Evolutionary conservation across 2,888 invertebrate species (phyloP).

Genomic region (Tenthredo livida): DNA sequence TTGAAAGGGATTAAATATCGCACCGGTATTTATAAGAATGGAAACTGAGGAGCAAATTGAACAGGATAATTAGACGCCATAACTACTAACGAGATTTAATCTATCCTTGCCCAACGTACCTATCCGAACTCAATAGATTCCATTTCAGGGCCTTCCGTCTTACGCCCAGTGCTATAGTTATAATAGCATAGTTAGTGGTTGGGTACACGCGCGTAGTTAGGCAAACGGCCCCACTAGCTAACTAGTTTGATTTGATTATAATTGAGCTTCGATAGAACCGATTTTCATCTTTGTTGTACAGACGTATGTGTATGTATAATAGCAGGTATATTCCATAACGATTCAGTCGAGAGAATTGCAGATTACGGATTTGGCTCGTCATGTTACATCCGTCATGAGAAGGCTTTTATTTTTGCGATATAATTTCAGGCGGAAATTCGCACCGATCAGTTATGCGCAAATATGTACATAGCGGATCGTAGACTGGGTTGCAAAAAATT

Average conservation of each 20-base stretch:
- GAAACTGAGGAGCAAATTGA: conserved; percentile 19
- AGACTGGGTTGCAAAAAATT: neutral
- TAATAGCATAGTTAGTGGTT: conserved; percentile 6
- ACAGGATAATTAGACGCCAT: conserved; percentile 42
- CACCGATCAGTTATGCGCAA: neutral
- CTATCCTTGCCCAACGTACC: neutral
- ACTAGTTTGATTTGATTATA: conserved; percentile 43
- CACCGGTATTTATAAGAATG: neutral
- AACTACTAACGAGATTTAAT: conserved; percentile 41
- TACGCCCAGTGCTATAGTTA: conserved; percentile 28
- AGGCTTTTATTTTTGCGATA: too few relatives aligned
- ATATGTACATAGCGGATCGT: neutral
- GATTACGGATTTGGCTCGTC: neutral
- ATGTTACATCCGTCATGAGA: neutral
- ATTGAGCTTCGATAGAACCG: conserved; percentile 31
- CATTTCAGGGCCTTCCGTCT: conserved; percentile 39
- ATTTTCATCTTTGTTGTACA: neutral
- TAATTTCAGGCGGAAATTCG: neutral
- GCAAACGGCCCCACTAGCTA: neutral
- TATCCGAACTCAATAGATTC: conserved; percentile 23
- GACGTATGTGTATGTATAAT: too few relatives aligned
- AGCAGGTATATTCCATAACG: neutral
- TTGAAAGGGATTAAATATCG: neutral
- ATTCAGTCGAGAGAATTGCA: neutral
- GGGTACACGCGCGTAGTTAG: conserved; percentile 21